Evolutionary conservation across 2,888 invertebrate species (phyloP).

Genomic region (Eupithecia subfuscata): DNA sequence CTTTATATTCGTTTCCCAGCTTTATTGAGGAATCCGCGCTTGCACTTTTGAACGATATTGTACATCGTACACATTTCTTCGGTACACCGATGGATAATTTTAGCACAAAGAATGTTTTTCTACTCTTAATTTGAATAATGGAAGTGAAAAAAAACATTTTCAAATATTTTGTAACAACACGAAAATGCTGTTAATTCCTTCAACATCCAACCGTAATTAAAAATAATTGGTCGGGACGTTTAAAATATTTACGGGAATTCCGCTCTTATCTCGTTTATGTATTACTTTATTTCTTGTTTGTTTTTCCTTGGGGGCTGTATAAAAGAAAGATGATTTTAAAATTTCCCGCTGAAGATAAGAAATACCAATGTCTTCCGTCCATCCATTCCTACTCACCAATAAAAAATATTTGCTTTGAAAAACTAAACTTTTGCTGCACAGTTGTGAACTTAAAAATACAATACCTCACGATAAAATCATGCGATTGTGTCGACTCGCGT

Average conservation of each 20-base stretch:
- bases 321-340: not conserved
- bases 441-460: not conserved
- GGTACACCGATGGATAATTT: too few relatives aligned
- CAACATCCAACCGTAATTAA: conserved; percentile 2
- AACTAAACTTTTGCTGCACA: not conserved
- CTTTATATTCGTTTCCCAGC: conserved; percentile 19
- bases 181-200: conserved; percentile 9
- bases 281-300: not conserved
- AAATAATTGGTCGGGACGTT: not conserved
- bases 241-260: not conserved
- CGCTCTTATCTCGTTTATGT: not conserved
- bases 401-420: not conserved
- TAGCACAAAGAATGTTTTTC: not conserved
- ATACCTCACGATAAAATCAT: not conserved
- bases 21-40: conserved; percentile 14
- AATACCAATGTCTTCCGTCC: not conserved
- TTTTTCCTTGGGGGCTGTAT: not conserved
- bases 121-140: not conserved
- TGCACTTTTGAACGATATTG: conserved; percentile 9
- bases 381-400: not conserved
- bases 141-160: not conserved
- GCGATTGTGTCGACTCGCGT: not conserved
- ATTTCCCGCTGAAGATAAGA: not conserved
- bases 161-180: not conserved
- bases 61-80: too few relatives aligned